Conservation (phyloP, 2,888 invertebrate species). For the Notodonta ziczac region DNA sequence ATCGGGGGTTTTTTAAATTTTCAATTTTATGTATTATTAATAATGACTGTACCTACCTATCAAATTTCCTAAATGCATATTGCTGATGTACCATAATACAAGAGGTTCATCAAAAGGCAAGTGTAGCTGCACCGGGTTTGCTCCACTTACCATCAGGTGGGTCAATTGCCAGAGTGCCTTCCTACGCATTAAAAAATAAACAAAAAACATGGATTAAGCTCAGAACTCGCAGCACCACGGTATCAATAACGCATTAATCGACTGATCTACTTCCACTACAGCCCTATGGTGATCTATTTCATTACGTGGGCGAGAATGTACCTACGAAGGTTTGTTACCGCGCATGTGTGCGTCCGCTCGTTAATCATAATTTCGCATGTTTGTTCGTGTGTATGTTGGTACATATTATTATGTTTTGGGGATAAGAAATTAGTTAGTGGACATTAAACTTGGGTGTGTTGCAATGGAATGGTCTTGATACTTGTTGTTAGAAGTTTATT, state of each 20-base stretch:
- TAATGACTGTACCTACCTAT: too few species aligned
- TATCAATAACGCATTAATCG: conserved; percentile 57
- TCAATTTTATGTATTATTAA: too few species aligned
- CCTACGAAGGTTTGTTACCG: conserved; percentile 52
- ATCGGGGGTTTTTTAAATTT: too few species aligned
- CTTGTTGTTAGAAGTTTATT: conserved; percentile 8
- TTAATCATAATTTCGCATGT: conserved; percentile 85
- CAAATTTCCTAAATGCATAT: too few species aligned
- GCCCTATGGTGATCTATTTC: conserved; percentile 74
- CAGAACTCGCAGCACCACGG: conserved; percentile 9
- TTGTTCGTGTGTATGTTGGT: conserved; percentile 82
- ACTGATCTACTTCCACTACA: conserved; percentile 59
- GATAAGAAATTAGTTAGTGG: conserved; percentile 86
- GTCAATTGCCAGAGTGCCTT: too few species aligned
- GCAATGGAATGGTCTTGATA: conserved; percentile 48
- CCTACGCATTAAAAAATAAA: background rate
- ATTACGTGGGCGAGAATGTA: conserved; percentile 50
- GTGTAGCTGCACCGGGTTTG: too few species aligned
- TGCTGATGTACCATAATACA: too few species aligned
- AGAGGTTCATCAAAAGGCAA: too few species aligned
- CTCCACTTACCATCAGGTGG: too few species aligned
- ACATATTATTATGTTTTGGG: conserved; percentile 84
- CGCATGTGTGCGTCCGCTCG: conserved; percentile 76
- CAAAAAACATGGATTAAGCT: background rate
- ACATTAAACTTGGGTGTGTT: conserved; percentile 77